Evolutionary conservation across 2,797 vertebrate genomes (phyloP), one percentile per base, ranked within the genome.

Genomic region (Microchirus variegatus): DNA sequence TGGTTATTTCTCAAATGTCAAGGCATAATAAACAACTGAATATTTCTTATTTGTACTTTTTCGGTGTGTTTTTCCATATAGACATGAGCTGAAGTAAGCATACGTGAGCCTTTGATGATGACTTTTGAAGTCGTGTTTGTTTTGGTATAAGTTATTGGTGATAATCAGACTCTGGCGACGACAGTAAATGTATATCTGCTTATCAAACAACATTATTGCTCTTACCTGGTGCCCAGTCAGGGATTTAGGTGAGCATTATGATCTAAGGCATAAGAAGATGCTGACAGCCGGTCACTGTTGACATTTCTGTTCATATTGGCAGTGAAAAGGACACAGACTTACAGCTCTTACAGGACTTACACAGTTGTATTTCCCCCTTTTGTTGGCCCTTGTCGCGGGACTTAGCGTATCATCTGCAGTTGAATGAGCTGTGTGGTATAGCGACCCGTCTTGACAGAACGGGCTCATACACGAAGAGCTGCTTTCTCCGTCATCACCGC

Each of bases 261-360:
- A 83, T 87, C 81, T 78, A 72, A 68, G 65, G 66, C 64, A 56
- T 69, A 77, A 79, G 67, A 80, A 83, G 87, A 73, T 86, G 82
- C 82, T 84, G 82, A 86, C 86, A 74, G 78, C 73, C 65, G 59
- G 77, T 70, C 77, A 38, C 71, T 67, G 82, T 75, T 90, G 87
- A 92, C 91, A 91, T 90, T 92, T 91, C 85, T 90, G 81, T 89
- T 88, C 70, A 90, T 91, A 88, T 80, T 89, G 85, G 67, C 85
- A 84, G 73, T 66, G 73, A 78, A 84, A 82, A 77, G 73, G 78
- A 80, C 66, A 70, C 65, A 69, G 82, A 82, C 80, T 82, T 82
- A 66, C 66, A 13, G 53, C 4, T 40, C 77, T 78, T 62, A 73
- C 81, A 70, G 59, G 75, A 81, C 77, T 77, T 68, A 71, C 57